Percentiles rank a stretch among this genome's conserved stretches.
phyloP scores from a whole-genome alignment of 1,140 invertebrate genomes.

The Caenorhabditis inopinata region DNA sequence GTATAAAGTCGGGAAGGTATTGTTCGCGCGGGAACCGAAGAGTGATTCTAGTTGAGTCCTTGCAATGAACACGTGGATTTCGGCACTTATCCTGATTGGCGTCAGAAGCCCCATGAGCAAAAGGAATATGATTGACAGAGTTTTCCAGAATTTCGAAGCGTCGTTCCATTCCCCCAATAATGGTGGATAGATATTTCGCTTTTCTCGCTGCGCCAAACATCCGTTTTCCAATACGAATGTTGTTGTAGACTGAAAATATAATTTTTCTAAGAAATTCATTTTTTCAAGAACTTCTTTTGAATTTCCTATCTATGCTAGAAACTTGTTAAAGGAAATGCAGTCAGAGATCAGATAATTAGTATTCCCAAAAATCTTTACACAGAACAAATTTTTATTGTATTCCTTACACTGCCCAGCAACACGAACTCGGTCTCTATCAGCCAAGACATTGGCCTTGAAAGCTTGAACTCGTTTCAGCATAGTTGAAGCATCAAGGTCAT shows the following conservation, averaged over 20 bases:
- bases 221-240: conserved; percentile 61
- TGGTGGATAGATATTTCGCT: conserved; percentile 56
- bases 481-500: conserved; percentile 51
- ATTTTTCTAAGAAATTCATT: too few relatives aligned
- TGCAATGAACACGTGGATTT: conserved; percentile 52
- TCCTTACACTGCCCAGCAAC: conserved; percentile 56
- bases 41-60: conserved; percentile 27
- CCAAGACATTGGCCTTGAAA: conserved; percentile 53
- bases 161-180: conserved; percentile 61
- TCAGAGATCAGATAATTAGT: too few relatives aligned
- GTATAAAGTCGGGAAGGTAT: conserved; percentile 52
- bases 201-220: conserved; percentile 62
- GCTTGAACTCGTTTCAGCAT: conserved; percentile 45
- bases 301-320: too few relatives aligned
- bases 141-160: conserved; percentile 64
- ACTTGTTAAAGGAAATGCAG: too few relatives aligned
- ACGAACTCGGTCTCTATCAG: conserved; percentile 58
- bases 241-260: conserved; percentile 62
- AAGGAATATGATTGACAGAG: conserved; percentile 64
- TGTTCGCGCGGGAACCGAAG: background rate
- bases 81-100: conserved; percentile 57
- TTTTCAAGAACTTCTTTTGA: too few relatives aligned
- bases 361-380: too few relatives aligned
- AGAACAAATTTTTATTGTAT: background rate
- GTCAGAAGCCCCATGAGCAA: conserved; percentile 58